Percentiles rank a stretch among this genome's conserved stretches.
Conservation (phyloP, 2,888 invertebrate species). For the Coenonympha glycerion region DNA sequence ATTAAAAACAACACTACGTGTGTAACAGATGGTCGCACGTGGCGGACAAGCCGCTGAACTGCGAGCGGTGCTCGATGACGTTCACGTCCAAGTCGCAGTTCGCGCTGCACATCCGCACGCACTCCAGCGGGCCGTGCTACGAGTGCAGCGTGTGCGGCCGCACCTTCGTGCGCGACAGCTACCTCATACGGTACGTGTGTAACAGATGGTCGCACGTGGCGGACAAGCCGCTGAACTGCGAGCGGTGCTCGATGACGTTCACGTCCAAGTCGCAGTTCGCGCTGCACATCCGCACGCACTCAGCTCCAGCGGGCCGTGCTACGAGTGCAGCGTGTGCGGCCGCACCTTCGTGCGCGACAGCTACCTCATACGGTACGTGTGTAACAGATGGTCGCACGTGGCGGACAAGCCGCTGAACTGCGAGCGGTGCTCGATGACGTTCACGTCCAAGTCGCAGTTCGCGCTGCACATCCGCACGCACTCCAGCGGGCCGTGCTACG, state of each 20-base stretch:
- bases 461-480: constrained; percentile 85
- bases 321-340: constrained; percentile 84
- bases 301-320: constrained; percentile 80
- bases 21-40: constrained; percentile 82
- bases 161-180: constrained; percentile 85
- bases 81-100: constrained; percentile 85
- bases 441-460: constrained; percentile 84
- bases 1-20: no score
- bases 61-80: constrained; percentile 82
- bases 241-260: constrained; percentile 82
- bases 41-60: constrained; percentile 83
- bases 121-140: constrained; percentile 81
- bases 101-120: constrained; percentile 84
- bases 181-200: constrained; percentile 72
- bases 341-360: constrained; percentile 85
- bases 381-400: constrained; percentile 25
- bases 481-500: constrained; percentile 80
- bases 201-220: constrained; percentile 84
- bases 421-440: constrained; percentile 82
- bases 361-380: constrained; percentile 76
- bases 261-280: constrained; percentile 85
- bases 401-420: constrained; percentile 83
- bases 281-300: constrained; percentile 84
- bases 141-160: constrained; percentile 85
- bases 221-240: constrained; percentile 83